phyloP scores from a whole-genome alignment of 1,140 invertebrate genomes.

The Papilio polyxenes region DNA sequence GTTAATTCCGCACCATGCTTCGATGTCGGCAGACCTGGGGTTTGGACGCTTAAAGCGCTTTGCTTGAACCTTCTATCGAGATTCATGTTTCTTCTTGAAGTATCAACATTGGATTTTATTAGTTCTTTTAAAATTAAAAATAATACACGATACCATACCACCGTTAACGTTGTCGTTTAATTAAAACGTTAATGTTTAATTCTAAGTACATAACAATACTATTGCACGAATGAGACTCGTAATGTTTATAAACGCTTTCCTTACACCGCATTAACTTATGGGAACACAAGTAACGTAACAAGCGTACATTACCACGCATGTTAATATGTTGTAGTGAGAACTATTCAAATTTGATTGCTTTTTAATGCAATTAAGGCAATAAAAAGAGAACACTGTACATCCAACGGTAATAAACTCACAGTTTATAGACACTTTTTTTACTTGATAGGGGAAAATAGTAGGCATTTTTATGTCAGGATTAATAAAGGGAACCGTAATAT shows the following conservation, averaged over 20 bases:
- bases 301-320: conserved; percentile 8
- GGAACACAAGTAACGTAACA: neutral
- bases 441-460: neutral
- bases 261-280: conserved; percentile 29
- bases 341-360: conserved; percentile 17
- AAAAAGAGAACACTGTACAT: neutral
- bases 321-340: conserved; percentile 20
- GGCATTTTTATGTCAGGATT: neutral
- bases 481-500: neutral
- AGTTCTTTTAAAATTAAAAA: neutral
- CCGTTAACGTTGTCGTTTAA: neutral
- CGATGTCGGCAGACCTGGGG: neutral
- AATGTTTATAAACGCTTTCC: conserved; percentile 30
- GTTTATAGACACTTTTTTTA: neutral
- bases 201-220: neutral
- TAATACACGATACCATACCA: neutral
- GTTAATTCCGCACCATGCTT: conserved; percentile 39
- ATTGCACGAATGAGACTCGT: conserved; percentile 15
- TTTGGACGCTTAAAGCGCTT: neutral
- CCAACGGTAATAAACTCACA: neutral
- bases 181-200: too few relatives aligned
- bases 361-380: conserved; percentile 12
- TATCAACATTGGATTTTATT: neutral
- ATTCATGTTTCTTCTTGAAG: neutral
- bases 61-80: neutral